These are phyloP conservation scores for Cenopis cana DNA, from an alignment of 2,888 invertebrate genomes.

Conservation along the genomic window DNA sequence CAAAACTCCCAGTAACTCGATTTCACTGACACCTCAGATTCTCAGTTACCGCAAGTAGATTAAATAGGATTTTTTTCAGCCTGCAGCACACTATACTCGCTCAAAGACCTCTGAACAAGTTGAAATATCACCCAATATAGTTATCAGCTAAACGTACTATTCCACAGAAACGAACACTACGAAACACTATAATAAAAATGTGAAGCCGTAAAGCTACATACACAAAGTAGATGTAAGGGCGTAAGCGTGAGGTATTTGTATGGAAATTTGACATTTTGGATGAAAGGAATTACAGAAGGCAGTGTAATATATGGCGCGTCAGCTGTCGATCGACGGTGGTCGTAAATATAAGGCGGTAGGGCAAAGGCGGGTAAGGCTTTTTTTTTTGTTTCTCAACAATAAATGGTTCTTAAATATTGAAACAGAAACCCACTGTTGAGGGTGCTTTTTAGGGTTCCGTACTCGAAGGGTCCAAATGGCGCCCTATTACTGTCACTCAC, in stretches of 20 bases:
- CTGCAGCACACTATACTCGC: too few species aligned
- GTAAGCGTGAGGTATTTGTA: background rate
- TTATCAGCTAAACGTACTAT: background rate
- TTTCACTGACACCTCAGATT: too few species aligned
- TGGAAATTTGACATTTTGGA: background rate
- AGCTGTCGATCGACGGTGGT: constrained; percentile 24
- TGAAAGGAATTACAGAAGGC: background rate
- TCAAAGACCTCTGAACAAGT: too few species aligned
- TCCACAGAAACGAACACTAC: background rate
- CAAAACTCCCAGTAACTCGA: too few species aligned
- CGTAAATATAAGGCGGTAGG: constrained; percentile 18
- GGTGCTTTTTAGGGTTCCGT: too few species aligned
- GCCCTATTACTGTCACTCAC: too few species aligned
- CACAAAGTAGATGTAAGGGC: background rate
- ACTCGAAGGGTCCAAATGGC: too few species aligned
- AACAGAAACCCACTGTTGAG: too few species aligned
- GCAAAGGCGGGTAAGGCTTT: background rate
- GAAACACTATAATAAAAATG: constrained; percentile 19
- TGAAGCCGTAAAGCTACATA: constrained; percentile 10
- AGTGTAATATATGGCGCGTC: constrained; percentile 29
- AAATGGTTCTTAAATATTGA: too few species aligned
- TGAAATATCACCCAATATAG: background rate
- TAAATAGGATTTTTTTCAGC: too few species aligned
- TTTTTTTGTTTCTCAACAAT: background rate
- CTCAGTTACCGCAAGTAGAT: too few species aligned